phyloP scores from a whole-genome alignment of 1,140 invertebrate genomes.

The Nasonia vitripennis region DNA sequence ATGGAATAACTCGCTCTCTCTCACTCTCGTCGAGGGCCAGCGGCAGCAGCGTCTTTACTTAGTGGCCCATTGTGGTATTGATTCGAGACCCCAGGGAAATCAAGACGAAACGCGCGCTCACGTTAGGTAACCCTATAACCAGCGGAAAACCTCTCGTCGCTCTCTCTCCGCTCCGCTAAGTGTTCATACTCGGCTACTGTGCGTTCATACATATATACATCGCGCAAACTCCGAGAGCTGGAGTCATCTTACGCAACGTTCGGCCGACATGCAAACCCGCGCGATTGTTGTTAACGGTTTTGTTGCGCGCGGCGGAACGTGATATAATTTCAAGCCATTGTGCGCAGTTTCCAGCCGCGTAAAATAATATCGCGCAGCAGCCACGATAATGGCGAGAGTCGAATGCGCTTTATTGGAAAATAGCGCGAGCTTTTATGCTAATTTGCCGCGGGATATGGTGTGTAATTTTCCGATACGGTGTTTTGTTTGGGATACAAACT shows the following conservation, averaged over 20 bases:
- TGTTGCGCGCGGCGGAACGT: neutral
- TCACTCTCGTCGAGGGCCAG: neutral
- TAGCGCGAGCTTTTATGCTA: neutral
- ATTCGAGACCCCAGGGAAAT: constrained; percentile 37
- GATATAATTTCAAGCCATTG: neutral
- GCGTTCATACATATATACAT: neutral
- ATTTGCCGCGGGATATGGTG: neutral
- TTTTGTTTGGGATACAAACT: no score
- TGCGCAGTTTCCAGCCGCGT: neutral
- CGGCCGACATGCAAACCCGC: no score
- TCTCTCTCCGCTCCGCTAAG: neutral
- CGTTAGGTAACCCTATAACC: constrained; percentile 10
- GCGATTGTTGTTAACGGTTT: neutral
- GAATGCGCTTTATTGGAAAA: neutral
- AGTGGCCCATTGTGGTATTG: constrained; percentile 30
- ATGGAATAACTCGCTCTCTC: constrained; percentile 24
- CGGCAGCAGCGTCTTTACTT: constrained; percentile 17
- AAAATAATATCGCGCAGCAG: neutral
- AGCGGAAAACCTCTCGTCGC: neutral
- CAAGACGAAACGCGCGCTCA: constrained; percentile 22
- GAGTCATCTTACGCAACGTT: constrained; percentile 19
- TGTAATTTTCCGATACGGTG: neutral
- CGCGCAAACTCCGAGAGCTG: neutral
- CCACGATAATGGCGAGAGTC: neutral
- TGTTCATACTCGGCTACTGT: neutral